A percentile compares a stretch with the other conserved stretches of the same genome.
phyloP scores from a whole-genome alignment of 2,797 vertebrate species.

The Borostomias antarcticus region DNA sequence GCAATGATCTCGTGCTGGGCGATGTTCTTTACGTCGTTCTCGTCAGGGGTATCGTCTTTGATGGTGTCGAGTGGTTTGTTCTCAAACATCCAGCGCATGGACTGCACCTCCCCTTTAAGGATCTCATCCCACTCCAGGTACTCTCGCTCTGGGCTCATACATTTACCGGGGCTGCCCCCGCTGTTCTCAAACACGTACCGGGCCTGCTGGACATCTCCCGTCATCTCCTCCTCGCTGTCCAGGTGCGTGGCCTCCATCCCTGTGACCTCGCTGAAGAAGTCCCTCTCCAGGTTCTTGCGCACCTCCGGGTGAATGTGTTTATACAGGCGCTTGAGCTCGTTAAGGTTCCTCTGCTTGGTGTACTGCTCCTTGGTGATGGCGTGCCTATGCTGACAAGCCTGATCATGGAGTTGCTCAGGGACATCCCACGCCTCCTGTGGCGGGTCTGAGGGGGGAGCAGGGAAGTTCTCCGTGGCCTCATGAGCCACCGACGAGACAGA shows the following conservation, averaged over 20 bases:
- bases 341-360: conserved; percentile 83
- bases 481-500: conserved; percentile 44
- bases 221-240: conserved; percentile 65
- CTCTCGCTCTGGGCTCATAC: conserved; percentile 81
- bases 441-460: conserved; percentile 71
- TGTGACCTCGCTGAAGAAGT: conserved; percentile 81
- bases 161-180: conserved; percentile 68
- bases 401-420: conserved; percentile 51
- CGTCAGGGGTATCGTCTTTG: conserved; percentile 78
- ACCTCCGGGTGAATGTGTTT: conserved; percentile 87
- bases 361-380: conserved; percentile 76
- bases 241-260: conserved; percentile 68
- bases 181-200: conserved; percentile 85
- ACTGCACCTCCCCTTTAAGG: conserved; percentile 86
- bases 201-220: conserved; percentile 78
- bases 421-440: conserved; percentile 68
- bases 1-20: conserved; percentile 85
- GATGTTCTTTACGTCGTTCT: conserved; percentile 70
- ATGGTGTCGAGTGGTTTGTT: conserved; percentile 85
- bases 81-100: conserved; percentile 87
- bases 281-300: conserved; percentile 83
- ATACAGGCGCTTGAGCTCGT: conserved; percentile 85
- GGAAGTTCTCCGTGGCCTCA: conserved; percentile 73
- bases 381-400: conserved; percentile 58
- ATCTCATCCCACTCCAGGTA: conserved; percentile 86